Conservation (phyloP, 2,888 invertebrate genomes). For the Scelioninae gen. 2 region DNA sequence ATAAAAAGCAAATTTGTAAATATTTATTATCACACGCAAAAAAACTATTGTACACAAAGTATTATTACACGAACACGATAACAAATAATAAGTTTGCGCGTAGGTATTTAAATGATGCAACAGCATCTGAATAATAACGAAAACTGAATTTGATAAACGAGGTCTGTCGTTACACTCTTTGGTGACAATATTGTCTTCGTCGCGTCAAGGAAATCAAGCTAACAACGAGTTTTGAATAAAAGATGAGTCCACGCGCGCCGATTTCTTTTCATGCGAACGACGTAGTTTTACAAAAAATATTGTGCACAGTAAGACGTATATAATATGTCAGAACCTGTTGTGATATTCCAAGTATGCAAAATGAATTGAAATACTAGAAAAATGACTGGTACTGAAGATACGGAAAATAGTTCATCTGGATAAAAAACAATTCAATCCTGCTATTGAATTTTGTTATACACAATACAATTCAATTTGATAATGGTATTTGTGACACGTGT, state of each 20-base stretch:
- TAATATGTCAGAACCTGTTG: constrained; percentile 41
- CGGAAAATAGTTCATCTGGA: neutral
- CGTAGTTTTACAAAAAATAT: constrained; percentile 34
- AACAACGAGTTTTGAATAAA: constrained; percentile 49
- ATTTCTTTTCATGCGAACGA: constrained; percentile 51
- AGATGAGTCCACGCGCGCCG: constrained; percentile 52
- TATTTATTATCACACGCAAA: no score
- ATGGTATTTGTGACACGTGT: no score
- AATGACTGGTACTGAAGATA: constrained; percentile 8
- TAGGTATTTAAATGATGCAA: constrained; percentile 13
- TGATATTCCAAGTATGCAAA: constrained; percentile 29
- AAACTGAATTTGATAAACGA: constrained; percentile 51
- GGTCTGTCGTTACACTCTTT: constrained; percentile 53
- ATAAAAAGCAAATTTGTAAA: no score
- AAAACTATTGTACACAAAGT: no score
- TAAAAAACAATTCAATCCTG: no score
- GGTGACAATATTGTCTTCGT: constrained; percentile 58
- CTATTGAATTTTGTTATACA: no score
- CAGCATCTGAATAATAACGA: constrained; percentile 46
- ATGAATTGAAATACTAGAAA: constrained; percentile 10
- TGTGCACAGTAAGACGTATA: constrained; percentile 29
- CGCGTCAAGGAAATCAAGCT: constrained; percentile 58
- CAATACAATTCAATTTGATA: no score
- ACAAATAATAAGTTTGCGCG: no score
- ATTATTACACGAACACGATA: no score